Evolutionary conservation across 2,113 vertebrate genomes (phyloP).

Genomic region (Lutjanus erythropterus): DNA sequence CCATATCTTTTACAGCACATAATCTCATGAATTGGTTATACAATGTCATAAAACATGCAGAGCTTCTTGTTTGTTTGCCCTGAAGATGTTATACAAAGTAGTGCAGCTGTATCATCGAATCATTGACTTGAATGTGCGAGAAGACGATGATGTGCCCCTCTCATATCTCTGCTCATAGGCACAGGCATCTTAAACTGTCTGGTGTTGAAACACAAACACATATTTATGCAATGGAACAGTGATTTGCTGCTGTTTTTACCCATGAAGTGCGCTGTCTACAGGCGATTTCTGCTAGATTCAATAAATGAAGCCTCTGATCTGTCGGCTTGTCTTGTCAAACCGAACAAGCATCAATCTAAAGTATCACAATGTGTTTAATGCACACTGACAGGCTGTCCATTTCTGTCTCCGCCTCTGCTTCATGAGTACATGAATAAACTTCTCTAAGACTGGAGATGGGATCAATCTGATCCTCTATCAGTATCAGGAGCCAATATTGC

Average conservation of each 20-base stretch:
- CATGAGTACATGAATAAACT: background rate
- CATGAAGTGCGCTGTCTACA: conserved; percentile 1
- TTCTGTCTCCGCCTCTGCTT: conserved; percentile 8
- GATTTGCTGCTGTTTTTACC: conserved; percentile 8
- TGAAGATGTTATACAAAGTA: conserved; percentile 18
- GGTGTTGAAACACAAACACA: background rate
- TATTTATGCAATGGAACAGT: background rate
- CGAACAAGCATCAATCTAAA: conserved; percentile 24
- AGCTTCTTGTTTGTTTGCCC: conserved; percentile 11
- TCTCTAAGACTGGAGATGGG: too few relatives aligned
- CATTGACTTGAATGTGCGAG: background rate
- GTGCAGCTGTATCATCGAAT: conserved; percentile 12
- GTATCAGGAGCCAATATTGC: too few relatives aligned
- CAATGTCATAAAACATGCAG: conserved; percentile 37
- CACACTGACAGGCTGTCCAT: conserved; percentile 11
- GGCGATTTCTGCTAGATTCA: background rate
- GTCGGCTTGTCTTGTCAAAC: conserved; percentile 26
- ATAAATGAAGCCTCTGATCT: conserved; percentile 15
- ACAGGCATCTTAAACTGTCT: conserved; percentile 9
- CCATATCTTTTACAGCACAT: background rate
- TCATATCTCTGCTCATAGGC: background rate
- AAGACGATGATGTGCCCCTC: background rate
- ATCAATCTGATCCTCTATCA: too few relatives aligned
- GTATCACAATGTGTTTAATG: conserved; percentile 6
- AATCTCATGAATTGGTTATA: conserved; percentile 2